Base-by-base conservation (phyloP, 2,113 vertebrate genomes). In the Nannobrachium achirus region DNA sequence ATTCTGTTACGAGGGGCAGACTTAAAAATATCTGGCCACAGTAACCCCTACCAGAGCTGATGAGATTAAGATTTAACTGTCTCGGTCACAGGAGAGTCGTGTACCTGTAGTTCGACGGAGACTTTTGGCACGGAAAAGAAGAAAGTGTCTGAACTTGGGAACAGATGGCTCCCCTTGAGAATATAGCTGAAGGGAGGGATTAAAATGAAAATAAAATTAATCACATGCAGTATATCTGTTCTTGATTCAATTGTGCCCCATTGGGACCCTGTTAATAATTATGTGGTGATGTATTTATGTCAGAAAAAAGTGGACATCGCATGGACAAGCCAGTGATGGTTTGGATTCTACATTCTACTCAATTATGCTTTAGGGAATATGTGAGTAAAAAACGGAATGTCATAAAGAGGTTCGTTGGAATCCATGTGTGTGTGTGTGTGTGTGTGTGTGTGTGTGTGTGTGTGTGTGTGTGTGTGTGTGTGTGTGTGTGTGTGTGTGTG, bases 111-210 rank as follows among this genome's bases (percentile, higher is more conserved):
- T 72, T 78, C 49, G 51, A 38, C 1, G 9, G 33, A 52, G 8
- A 41, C 19, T 56, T 25, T 14, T 13, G 45, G 45, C 14, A 13
- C 45, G 14, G 14, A 13, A 15, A 48, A 48, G 5, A 48, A 48
- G n/a, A 48, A n/a, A 2, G 4, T 48, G 45, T 14, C 40, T 6
- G 5, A 61, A 62, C 68, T 44, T 55, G 63, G 64, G 52, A 80
- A 53, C 84, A 86, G 84, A 83, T 85, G 75, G 78, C 15, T 81
- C 49, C 84, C 57, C 66, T n/a, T 39, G 80, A 81, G 78, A 73
- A 46, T 7, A 46, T 6, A 44, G 45, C 71, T 75, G 48, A 82
- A 76, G 76, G 77, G 59, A 59, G 61, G 18, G 66, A 76, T 58
- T 68, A 56, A 67, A 75, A 82, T 86, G 76, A 68, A 76, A 73